A percentile compares a stretch with the other conserved stretches of the same genome.
These are phyloP conservation scores for Uloborus plumipes DNA, from an alignment of 2,888 invertebrate genomes.

Conservation along the genomic window DNA sequence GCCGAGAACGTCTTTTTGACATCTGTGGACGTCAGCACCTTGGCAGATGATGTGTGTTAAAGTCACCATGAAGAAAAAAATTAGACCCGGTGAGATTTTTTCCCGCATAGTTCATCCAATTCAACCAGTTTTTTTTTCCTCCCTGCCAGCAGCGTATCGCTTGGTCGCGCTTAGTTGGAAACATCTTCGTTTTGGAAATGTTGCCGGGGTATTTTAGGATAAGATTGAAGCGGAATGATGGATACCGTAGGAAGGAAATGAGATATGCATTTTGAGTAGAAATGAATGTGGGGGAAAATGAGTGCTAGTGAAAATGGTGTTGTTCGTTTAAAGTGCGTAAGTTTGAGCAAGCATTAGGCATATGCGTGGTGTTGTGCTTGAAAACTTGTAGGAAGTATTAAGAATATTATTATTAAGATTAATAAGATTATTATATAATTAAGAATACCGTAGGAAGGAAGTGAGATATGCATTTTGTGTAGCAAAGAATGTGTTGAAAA, in stretches of 20 bases:
- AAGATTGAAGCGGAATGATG: slow-evolving; percentile 35
- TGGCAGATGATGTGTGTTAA: slow-evolving; percentile 48
- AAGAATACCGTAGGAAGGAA: no score
- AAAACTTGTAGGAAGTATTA: no score
- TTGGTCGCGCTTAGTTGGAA: slow-evolving; percentile 44
- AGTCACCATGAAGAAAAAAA: slow-evolving; percentile 30
- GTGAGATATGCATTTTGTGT: no score
- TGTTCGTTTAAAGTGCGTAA: no score
- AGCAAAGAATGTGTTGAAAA: no score
- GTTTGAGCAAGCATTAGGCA: no score
- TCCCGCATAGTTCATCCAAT: slow-evolving; percentile 1
- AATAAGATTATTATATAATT: no score
- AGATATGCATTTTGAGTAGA: neutral
- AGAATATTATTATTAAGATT: no score
- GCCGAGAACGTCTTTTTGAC: slow-evolving; percentile 45
- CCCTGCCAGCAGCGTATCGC: neutral
- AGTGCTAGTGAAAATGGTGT: no score
- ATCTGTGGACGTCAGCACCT: slow-evolving; percentile 59
- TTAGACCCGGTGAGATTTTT: neutral
- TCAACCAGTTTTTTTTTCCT: slow-evolving; percentile 3
- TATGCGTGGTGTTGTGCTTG: no score
- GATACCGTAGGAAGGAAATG: slow-evolving; percentile 2
- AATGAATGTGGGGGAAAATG: no score
- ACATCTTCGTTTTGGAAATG: slow-evolving; percentile 31
- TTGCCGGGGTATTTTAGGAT: slow-evolving; percentile 26